Base-by-base conservation (phyloP, 1,140 invertebrate species). In the Aporrectodea caliginosa region DNA sequence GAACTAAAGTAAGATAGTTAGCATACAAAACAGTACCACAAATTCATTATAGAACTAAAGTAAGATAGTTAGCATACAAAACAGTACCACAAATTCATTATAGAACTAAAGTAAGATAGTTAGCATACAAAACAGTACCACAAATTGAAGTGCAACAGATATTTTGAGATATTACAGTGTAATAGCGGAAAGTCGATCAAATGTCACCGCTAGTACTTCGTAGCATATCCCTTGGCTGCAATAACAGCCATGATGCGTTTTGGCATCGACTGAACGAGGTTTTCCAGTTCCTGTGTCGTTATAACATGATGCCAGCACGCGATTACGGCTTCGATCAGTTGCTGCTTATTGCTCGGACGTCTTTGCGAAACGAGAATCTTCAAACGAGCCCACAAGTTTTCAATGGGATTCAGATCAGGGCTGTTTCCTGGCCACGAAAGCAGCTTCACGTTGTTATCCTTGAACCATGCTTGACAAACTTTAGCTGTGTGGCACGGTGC, bases 401-500 rank as follows among this genome's bases (percentile, higher is more conserved):
- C 70, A 29, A 72, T 72, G 2, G 70, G 70, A 32, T 72, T 72
- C 12, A 72, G 27, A 29, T 72, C 70, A 14, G 70, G 70, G 27
- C 70, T 72, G 70, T 72, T 72, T 72, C 70, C 70, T 12, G 27
- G 70, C 31, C 70, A 72, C 14, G n/a, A 27, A 2, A 72, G 27
- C 31, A 72, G n/a, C 27, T 72, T 14, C 27, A 72, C 70, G 2
- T 72, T 72, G 70, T 72, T 72, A 14, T 72, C 70, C 6, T 6
- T 27, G 27, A 72, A 72, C 70, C 70, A 72, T 72, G n/a, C 31
- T 72, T 72, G 12, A 2, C 27, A 29, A 12, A 29, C 6, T 32
- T 72, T 72, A 6, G 70, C 70, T 14, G 70, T 72, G 70, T 72
- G 70, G 6, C 70, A 72, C 27, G 70, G 70, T 6, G 70, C 70